These are phyloP conservation scores for Amblyteles armatorius DNA, from an alignment of 2,888 invertebrate species.

Conservation along the genomic window DNA sequence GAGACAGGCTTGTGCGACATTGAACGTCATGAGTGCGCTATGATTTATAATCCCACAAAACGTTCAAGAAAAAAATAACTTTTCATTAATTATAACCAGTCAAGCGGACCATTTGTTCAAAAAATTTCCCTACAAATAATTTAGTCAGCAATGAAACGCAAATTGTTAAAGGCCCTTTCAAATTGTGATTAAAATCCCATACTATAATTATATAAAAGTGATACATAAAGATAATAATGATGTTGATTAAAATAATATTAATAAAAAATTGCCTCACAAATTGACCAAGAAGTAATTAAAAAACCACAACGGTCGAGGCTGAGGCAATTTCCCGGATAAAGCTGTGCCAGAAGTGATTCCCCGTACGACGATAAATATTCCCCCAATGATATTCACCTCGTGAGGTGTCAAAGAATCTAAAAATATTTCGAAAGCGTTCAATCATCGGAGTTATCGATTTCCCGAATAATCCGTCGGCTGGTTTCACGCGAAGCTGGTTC, in stretches of 20 bases:
- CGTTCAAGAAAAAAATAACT: not conserved
- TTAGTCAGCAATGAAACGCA: not conserved
- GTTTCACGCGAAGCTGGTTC: conserved; percentile 57
- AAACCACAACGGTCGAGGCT: too few relatives aligned
- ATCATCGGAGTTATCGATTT: conserved; percentile 53
- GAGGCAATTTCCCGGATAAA: not conserved
- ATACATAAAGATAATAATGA: not conserved
- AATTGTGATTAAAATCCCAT: too few relatives aligned
- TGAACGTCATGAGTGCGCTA: not conserved
- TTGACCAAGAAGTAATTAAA: too few relatives aligned
- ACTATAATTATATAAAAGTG: too few relatives aligned
- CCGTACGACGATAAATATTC: not conserved
- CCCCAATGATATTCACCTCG: conserved; percentile 18
- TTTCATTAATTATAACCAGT: not conserved
- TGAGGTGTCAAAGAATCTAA: conserved; percentile 25
- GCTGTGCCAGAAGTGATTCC: not conserved
- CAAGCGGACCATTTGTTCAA: not conserved
- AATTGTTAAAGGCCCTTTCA: too few relatives aligned
- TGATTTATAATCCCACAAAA: not conserved
- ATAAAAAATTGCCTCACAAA: not conserved
- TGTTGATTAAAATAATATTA: too few relatives aligned
- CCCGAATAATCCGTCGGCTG: conserved; percentile 30
- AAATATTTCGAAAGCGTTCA: conserved; percentile 48
- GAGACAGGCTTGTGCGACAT: not conserved
- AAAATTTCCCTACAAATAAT: not conserved